phyloP scores from a whole-genome alignment of 2,797 vertebrate species.

The Meda fulgida region DNA sequence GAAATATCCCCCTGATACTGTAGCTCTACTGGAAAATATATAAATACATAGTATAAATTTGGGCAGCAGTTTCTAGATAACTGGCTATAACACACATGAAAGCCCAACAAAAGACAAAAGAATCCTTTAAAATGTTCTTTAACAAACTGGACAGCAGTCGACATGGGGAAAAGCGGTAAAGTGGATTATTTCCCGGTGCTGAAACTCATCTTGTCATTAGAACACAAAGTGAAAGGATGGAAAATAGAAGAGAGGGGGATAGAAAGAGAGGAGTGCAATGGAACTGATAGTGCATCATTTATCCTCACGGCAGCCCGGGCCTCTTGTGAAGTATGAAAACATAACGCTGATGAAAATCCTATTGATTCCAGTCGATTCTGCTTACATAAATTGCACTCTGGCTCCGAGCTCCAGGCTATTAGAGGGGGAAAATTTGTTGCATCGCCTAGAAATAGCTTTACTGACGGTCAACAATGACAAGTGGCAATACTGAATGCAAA shows the following conservation, averaged over 20 bases:
- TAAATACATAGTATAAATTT: not conserved
- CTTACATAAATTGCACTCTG: constrained; percentile 77
- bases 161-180: constrained; percentile 17
- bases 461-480: constrained; percentile 63
- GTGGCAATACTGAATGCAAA: constrained; percentile 45
- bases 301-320: constrained; percentile 66
- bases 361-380: constrained; percentile 78
- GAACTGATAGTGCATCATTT: constrained; percentile 76
- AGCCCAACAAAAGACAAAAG: constrained; percentile 31
- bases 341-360: constrained; percentile 82
- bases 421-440: constrained; percentile 67
- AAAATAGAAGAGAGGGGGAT: constrained; percentile 54
- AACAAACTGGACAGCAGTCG: constrained; percentile 57
- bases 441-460: constrained; percentile 56
- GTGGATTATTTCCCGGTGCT: constrained; percentile 66
- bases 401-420: constrained; percentile 66
- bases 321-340: constrained; percentile 77
- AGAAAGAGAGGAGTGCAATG: constrained; percentile 53
- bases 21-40: not conserved
- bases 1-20: not conserved
- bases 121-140: constrained; percentile 53
- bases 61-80: constrained; percentile 16
- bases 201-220: constrained; percentile 65
- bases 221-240: constrained; percentile 68
- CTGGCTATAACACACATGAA: constrained; percentile 34